Evolutionary conservation across 1,140 invertebrate species (phyloP), one percentile per base, ranked within the genome.

Genomic region (Eufriesea mexicana): DNA sequence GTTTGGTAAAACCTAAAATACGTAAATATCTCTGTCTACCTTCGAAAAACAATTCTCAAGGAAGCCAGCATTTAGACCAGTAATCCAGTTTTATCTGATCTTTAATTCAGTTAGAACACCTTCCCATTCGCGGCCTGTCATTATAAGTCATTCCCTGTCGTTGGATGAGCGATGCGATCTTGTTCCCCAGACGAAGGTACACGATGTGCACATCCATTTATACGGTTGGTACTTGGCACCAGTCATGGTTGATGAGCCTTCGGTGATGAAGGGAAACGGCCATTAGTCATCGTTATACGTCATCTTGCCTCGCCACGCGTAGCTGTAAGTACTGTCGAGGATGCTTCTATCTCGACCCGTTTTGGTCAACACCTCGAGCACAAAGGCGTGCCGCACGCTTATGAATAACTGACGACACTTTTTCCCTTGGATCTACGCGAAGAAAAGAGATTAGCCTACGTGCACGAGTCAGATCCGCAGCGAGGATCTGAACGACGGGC

Each of bases 251-350:
- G 87, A 89, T 88, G 87, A 89, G 87, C 84, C 86, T 76, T 76
- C 79, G 68, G 77, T 78, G 86, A 85, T 80, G 74, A 84, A 86
- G 67, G 86, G 84, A 81, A 88, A 84, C 80, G 64, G 84, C 84
- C 87, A 88, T 89, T 89, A 89, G 84, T 89, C 87, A 89, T 89
- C 84, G 87, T 89, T 89, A 85, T 59, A 71, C 64, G 87, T 89
- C 87, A 86, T 62, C 84, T 89, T 84, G 67, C 54, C 20, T 66
- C 71, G 68, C 55, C 61, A 45, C 80, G 49, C 35, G 54, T 42
- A 76, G 59, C 78, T 64, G 57, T 57, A 73, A 82, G 78, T 82
- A 77, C 87, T 35, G 79, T 83, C 83, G 51, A 72, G 72, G 72
- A 83, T 66, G 42, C 68, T 72, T 51, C 47, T 45, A 42, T 66